Conservation (phyloP, 2,113 vertebrate species). For the Heloderma charlesbogerti region DNA sequence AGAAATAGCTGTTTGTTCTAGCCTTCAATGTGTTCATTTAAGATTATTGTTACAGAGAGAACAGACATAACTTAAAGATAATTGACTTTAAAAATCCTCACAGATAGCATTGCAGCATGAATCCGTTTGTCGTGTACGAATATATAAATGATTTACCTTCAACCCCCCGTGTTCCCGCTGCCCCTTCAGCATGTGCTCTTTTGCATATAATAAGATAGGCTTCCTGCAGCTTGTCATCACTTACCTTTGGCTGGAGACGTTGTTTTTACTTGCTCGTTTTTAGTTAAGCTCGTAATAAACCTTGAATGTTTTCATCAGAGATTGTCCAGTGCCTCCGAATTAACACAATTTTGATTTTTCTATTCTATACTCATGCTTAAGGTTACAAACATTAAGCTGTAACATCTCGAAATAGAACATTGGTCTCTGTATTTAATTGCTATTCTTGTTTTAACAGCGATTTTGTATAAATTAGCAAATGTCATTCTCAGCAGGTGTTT, state of each 20-base stretch:
- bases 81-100: constrained; percentile 67
- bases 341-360: constrained; percentile 67
- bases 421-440: constrained; percentile 77
- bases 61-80: constrained; percentile 42
- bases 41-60: constrained; percentile 60
- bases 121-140: constrained; percentile 43
- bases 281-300: constrained; percentile 74
- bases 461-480: constrained; percentile 83
- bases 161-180: constrained; percentile 30
- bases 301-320: constrained; percentile 76
- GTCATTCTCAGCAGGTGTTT: constrained; percentile 82
- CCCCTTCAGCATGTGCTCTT: constrained; percentile 79
- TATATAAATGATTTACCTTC: constrained; percentile 71
- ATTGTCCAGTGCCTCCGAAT: constrained; percentile 73
- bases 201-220: constrained; percentile 78
- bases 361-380: constrained; percentile 53
- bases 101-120: constrained; percentile 64
- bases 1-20: constrained; percentile 36
- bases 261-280: constrained; percentile 63
- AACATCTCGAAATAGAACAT: constrained; percentile 71
- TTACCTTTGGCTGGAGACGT: constrained; percentile 73
- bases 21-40: constrained; percentile 51
- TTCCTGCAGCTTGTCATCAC: constrained; percentile 71
- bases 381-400: constrained; percentile 66
- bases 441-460: constrained; percentile 77